Conservation (phyloP, 2,113 vertebrate genomes). For the Percopsis transmontana region DNA sequence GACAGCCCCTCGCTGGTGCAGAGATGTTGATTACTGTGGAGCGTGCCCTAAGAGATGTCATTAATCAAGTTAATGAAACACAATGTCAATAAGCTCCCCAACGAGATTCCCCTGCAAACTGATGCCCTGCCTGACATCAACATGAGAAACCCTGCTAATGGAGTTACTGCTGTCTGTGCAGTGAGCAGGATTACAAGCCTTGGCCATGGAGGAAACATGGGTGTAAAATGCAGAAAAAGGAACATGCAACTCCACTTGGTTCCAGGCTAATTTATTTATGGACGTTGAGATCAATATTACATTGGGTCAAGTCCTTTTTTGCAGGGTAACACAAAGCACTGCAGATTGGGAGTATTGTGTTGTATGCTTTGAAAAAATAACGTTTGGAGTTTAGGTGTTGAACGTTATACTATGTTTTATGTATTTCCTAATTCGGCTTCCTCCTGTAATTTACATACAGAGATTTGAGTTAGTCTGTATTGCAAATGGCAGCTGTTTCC, state of each 20-base stretch:
- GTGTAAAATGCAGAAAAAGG: constrained; percentile 35
- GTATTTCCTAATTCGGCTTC: not conserved
- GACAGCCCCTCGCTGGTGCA: constrained; percentile 46
- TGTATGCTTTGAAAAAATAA: no score
- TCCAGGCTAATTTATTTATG: constrained; percentile 54
- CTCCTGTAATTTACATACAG: constrained; percentile 9
- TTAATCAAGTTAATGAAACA: constrained; percentile 78
- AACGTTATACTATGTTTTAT: no score
- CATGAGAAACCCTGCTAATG: constrained; percentile 65
- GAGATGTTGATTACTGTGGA: constrained; percentile 70
- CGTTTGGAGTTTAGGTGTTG: no score
- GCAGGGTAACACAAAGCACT: constrained; percentile 18
- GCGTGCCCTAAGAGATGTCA: constrained; percentile 63
- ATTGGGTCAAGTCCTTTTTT: constrained; percentile 24
- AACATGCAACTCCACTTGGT: constrained; percentile 35
- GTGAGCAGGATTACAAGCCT: constrained; percentile 59
- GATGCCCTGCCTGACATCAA: constrained; percentile 62
- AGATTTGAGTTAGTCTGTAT: constrained; percentile 58
- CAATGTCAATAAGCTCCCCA: constrained; percentile 70
- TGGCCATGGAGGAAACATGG: constrained; percentile 17
- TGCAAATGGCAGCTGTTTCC: constrained; percentile 45
- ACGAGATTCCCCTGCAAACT: constrained; percentile 64
- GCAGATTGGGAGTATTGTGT: not conserved
- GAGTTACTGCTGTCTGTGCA: constrained; percentile 53
- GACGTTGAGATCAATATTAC: constrained; percentile 34